Base-by-base conservation (phyloP, 2,888 invertebrate genomes). In the Metalampra italica region DNA sequence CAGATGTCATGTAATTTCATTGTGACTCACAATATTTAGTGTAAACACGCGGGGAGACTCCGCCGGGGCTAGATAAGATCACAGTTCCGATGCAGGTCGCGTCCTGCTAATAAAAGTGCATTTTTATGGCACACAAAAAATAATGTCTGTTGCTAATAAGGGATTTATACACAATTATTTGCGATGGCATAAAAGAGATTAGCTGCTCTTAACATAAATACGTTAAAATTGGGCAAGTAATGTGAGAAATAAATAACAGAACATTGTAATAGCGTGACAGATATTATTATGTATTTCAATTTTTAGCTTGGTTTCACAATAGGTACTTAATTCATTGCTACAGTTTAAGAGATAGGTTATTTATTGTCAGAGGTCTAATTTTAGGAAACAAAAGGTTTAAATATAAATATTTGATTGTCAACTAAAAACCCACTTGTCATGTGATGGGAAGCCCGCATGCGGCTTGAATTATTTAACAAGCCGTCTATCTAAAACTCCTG, bases 1-100 rank as follows among this genome's bases (percentile, higher is more conserved):
- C 89, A 89, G 89, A 89, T 89, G 89, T 89, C 88, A 88, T 88
- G 88, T 89, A 87, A 88, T 88, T 81, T 88, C 82, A 89, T 88
- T 89, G 87, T 89, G 83, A 77, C 82, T 75, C 75, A 78, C 85
- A 87, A 89, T 86, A 87, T 88, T 88, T 88, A 81, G 84, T 83
- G 81, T 83, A 88, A 88, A 89, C 85, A 89, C 75, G 71, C 78
- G 77, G 88, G 87, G 84, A 77, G 77, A 76, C 68, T 71, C 65
- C 71, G 62, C 53, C 57, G 60, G 68, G 67, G 72, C 67, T 66
- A 82, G 87, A 88, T 88, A 88, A 82, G 73, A 88, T 86, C 87
- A 81, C 75, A 76, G 74, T 73, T 81, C 71, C 74, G 72, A 82
- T 80, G 78, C 71, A 62, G 57, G 66, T 62, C 71, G 70, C 75